Evolutionary conservation across 2,797 vertebrate genomes (phyloP).

Genomic region (Sphenodon punctatus): DNA sequence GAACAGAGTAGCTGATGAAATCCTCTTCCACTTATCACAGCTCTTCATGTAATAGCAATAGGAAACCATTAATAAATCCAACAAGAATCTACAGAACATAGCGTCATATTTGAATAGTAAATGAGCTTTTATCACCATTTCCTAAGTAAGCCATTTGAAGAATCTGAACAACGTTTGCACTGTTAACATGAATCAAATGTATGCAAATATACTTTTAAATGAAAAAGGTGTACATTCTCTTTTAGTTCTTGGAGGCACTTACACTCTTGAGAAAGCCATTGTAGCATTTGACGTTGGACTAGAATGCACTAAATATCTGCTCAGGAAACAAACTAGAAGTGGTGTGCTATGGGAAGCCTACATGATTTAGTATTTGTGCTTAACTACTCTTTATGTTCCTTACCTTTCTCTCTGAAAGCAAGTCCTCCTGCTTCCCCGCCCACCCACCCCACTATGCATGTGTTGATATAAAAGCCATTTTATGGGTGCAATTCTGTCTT

Average conservation of each 20-base stretch:
- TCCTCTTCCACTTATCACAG: background rate
- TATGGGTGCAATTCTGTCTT: too few species aligned
- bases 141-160: background rate
- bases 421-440: background rate
- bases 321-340: slow-evolving; percentile 20
- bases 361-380: background rate
- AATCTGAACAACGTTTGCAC: background rate
- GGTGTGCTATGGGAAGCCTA: slow-evolving; percentile 8
- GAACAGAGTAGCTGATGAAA: background rate
- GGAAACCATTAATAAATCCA: background rate
- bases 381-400: background rate
- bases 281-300: slow-evolving; percentile 22
- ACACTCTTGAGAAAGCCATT: slow-evolving; percentile 29
- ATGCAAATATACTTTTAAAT: slow-evolving; percentile 9
- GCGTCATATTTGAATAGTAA: background rate
- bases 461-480: too few species aligned
- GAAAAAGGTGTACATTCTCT: slow-evolving; percentile 38
- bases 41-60: background rate
- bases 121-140: background rate
- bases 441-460: too few species aligned
- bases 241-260: slow-evolving; percentile 55
- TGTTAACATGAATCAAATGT: background rate
- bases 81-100: background rate
- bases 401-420: slow-evolving; percentile 2
- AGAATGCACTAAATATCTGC: slow-evolving; percentile 26